These are phyloP conservation scores for Gallinago stenura DNA, from an alignment of 2,797 vertebrate species.

Conservation along the genomic window DNA sequence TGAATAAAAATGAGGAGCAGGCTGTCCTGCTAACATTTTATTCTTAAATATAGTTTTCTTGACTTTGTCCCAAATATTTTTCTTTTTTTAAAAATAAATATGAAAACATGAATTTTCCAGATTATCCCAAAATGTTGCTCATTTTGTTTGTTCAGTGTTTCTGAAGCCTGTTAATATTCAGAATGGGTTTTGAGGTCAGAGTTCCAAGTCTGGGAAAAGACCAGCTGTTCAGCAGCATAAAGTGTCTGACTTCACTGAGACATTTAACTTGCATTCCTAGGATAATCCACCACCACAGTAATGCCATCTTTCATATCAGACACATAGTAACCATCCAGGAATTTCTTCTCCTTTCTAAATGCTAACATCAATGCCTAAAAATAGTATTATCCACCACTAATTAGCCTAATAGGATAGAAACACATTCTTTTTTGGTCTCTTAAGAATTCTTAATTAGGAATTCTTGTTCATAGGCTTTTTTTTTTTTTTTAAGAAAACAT, in stretches of 20 bases:
- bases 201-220: slow-evolving; percentile 1
- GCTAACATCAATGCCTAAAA: neutral
- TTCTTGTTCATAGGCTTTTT: neutral
- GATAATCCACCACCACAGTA: neutral
- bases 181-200: slow-evolving; percentile 17
- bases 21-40: neutral
- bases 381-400: neutral
- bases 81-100: neutral
- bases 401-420: neutral
- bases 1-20: neutral
- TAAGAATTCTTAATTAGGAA: neutral
- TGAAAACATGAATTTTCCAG: neutral
- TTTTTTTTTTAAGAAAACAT: neutral
- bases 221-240: slow-evolving; percentile 15
- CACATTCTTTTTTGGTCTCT: neutral
- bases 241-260: neutral
- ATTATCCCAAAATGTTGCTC: neutral
- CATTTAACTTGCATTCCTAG: slow-evolving; percentile 37
- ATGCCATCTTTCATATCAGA: slow-evolving; percentile 8
- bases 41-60: neutral
- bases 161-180: slow-evolving; percentile 43
- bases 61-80: neutral
- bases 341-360: neutral
- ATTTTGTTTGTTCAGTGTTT: neutral
- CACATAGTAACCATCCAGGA: slow-evolving; percentile 11